Percentiles rank a stretch among this genome's conserved stretches.
These are phyloP conservation scores for Xylocampa areola DNA, from an alignment of 2,888 invertebrate genomes.

Conservation along the genomic window DNA sequence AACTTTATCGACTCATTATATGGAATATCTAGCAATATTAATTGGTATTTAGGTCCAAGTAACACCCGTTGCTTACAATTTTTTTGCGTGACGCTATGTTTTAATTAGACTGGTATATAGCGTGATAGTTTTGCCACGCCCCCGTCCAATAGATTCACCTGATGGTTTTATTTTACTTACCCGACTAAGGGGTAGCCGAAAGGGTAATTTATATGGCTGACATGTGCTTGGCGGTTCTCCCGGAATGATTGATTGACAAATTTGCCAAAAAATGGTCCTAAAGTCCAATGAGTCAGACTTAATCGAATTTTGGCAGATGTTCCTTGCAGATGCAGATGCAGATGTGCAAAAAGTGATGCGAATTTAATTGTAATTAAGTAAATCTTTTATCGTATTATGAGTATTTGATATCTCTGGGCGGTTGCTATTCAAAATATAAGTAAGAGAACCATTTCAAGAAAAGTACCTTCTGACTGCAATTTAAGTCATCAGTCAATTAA, in stretches of 20 bases:
- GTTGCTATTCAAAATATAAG: no score
- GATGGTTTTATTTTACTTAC: slow-evolving; percentile 12
- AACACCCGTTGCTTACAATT: slow-evolving; percentile 41
- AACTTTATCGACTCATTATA: slow-evolving; percentile 35
- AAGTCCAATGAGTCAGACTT: background rate
- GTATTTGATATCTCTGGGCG: no score
- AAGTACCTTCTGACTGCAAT: no score
- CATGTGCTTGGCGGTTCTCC: background rate
- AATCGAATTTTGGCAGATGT: background rate
- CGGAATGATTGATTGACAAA: slow-evolving; percentile 3
- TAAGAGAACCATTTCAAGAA: no score
- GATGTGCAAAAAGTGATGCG: no score
- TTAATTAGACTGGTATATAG: slow-evolving; percentile 40
- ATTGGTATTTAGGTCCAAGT: slow-evolving; percentile 48
- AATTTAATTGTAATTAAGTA: no score
- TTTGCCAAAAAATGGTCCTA: background rate
- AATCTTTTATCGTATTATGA: no score
- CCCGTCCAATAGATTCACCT: slow-evolving; percentile 10
- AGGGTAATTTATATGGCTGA: slow-evolving; percentile 4
- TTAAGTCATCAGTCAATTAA: no score
- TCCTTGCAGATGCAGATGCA: no score
- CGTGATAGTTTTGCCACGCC: slow-evolving; percentile 49
- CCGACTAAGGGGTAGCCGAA: slow-evolving; percentile 1
- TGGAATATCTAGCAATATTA: slow-evolving; percentile 46
- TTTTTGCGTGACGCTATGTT: slow-evolving; percentile 41